Evolutionary conservation across 2,113 vertebrate species (phyloP), one percentile per base, ranked within the genome.

Genomic region (Bungarus multicinctus): DNA sequence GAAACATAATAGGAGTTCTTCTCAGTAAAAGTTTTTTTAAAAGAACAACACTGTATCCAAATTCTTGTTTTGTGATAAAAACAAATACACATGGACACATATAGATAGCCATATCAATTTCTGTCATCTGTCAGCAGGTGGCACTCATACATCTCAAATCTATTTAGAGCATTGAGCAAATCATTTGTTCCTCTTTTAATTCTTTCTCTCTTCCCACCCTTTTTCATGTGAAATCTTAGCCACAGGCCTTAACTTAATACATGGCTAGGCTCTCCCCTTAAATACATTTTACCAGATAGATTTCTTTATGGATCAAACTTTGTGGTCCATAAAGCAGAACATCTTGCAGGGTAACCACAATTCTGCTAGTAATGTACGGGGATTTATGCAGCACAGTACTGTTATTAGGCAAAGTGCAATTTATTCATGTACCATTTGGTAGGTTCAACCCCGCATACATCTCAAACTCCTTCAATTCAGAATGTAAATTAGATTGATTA

Each of bases 111-210:
- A 81, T 39, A 39, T 23, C 88, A 69, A 34, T 93, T 94, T 94
- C 55, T 6, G 39, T 0, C 3, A 5, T 0, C 0, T 2, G 6
- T 90, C 97, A 94, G 92, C 94, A 97, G 96, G 93, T 97, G 97
- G 97, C 92, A 94, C 94, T 94, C 85, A 0, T 7, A 95, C 91
- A 81, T 94, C 91, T 96, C 92, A n/a, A 89, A 96, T 97, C 2
- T 12, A 34, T 54, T 91, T 58, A 50, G 69, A 58, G 43, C 18
- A 20, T 7, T 52, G 85, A 2, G 50, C 74, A 57, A 25, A 23
- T 5, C 30, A 12, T 6, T 58, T 25, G 64, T 3, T 54, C 30
- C 52, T 55, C 58, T 22, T 85, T 60, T 57, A 27, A 23, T 27
- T 39, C n/a, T 25, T 39, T 30, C 16, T 45, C 11, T 45, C 47